Conservation (phyloP, 2,888 invertebrate genomes). For the Dichetophora obliterata region DNA sequence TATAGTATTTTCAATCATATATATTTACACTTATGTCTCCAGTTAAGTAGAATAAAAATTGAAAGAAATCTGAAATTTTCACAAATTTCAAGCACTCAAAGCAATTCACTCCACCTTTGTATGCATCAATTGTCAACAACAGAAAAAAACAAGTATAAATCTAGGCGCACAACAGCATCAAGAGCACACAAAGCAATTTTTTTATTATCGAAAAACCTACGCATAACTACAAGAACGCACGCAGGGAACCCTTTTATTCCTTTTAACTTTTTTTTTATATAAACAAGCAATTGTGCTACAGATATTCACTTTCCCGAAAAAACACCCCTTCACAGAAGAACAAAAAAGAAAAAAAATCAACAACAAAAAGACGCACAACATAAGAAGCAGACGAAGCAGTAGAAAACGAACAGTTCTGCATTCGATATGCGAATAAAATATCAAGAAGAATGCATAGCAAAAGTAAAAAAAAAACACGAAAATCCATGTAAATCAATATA, state of each 20-base stretch:
- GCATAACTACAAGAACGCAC: background rate
- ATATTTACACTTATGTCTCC: background rate
- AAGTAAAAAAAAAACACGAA: conserved; percentile 16
- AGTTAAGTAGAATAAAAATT: conserved; percentile 8
- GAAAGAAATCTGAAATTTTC: conserved; percentile 18
- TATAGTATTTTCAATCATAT: background rate
- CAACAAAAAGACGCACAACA: background rate
- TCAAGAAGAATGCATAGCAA: conserved; percentile 2
- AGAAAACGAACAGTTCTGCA: too few species aligned
- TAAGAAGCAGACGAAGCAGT: background rate
- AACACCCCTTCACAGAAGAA: too few species aligned
- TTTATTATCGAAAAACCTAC: background rate
- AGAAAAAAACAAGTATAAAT: conserved; percentile 9
- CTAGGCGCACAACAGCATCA: conserved; percentile 22
- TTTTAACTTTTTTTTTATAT: background rate
- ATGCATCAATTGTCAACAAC: conserved; percentile 10
- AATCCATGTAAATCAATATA: conserved; percentile 24
- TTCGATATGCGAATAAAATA: conserved; percentile 9
- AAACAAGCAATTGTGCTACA: background rate
- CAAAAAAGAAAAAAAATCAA: background rate
- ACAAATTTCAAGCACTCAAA: conserved; percentile 8
- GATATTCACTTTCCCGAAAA: background rate
- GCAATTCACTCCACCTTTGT: conserved; percentile 16
- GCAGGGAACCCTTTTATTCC: background rate
- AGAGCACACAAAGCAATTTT: conserved; percentile 1